These are phyloP conservation scores for Stigmatopora nigra DNA, from an alignment of 2,113 vertebrate genomes.

Conservation along the genomic window DNA sequence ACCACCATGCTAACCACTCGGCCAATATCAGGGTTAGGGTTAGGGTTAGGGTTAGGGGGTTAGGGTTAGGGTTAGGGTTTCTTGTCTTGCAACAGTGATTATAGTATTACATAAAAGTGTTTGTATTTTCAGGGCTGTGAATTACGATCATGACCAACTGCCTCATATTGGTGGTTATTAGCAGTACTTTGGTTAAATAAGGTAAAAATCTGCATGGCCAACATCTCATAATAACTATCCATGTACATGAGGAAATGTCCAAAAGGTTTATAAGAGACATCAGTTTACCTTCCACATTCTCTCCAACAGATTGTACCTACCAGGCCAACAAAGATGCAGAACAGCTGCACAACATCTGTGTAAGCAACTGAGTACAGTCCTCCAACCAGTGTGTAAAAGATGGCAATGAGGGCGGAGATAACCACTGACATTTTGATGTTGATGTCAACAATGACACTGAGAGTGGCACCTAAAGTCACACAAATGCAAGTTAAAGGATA, in stretches of 20 bases:
- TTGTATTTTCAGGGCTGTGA: background rate
- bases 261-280: background rate
- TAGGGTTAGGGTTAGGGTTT: too few species aligned
- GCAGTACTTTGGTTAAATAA: background rate
- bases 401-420: constrained; percentile 89
- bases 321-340: constrained; percentile 95
- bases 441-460: constrained; percentile 92
- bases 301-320: constrained; percentile 65
- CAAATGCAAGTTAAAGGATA: background rate
- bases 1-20: too few species aligned
- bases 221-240: background rate
- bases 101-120: background rate
- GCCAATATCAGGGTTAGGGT: too few species aligned
- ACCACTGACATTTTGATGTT: constrained; percentile 85
- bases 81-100: background rate
- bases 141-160: background rate
- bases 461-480: constrained; percentile 78
- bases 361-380: constrained; percentile 96
- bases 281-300: background rate
- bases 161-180: background rate
- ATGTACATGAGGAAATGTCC: background rate
- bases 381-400: constrained; percentile 89
- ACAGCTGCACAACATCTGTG: constrained; percentile 95
- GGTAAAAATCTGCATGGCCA: background rate
- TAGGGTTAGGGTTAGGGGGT: too few species aligned